phyloP scores from a whole-genome alignment of 2,113 vertebrate genomes.

The Chrysochloris asiatica region DNA sequence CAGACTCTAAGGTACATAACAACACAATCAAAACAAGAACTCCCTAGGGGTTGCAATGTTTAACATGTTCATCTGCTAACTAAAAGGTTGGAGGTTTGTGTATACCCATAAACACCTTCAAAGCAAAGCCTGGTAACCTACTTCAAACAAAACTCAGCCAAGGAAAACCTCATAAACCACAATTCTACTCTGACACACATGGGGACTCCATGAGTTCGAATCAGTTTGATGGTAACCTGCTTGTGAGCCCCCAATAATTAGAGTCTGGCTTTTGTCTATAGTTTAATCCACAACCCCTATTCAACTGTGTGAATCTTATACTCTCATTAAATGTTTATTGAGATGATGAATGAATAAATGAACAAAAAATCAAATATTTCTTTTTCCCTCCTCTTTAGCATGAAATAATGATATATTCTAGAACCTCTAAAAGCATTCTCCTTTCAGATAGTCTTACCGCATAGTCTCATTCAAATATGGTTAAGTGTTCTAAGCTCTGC shows the following conservation, averaged over 20 bases:
- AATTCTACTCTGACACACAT: too few species aligned
- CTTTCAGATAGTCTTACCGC: not conserved
- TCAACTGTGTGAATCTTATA: not conserved
- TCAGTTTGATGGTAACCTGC: not conserved
- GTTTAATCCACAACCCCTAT: not conserved
- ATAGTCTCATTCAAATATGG: too few species aligned
- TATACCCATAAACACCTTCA: too few species aligned
- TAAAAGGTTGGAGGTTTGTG: too few species aligned
- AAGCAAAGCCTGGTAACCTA: too few species aligned
- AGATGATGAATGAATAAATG: not conserved
- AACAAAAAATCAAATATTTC: not conserved
- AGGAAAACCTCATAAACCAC: too few species aligned
- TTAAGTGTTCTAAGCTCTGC: not conserved
- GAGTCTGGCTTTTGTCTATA: not conserved
- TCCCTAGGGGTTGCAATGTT: too few species aligned
- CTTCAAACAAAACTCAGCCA: too few species aligned
- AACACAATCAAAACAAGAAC: not conserved
- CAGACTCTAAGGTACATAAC: not conserved
- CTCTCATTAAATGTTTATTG: not conserved
- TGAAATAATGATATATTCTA: not conserved
- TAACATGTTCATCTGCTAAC: too few species aligned
- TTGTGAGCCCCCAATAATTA: not conserved
- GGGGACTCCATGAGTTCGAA: not conserved
- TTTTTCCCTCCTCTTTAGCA: too few species aligned
- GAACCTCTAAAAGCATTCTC: not conserved